A percentile compares a stretch with the other conserved stretches of the same genome.
phyloP scores from a whole-genome alignment of 2,888 invertebrate genomes.

The Lapara coniferarum region DNA sequence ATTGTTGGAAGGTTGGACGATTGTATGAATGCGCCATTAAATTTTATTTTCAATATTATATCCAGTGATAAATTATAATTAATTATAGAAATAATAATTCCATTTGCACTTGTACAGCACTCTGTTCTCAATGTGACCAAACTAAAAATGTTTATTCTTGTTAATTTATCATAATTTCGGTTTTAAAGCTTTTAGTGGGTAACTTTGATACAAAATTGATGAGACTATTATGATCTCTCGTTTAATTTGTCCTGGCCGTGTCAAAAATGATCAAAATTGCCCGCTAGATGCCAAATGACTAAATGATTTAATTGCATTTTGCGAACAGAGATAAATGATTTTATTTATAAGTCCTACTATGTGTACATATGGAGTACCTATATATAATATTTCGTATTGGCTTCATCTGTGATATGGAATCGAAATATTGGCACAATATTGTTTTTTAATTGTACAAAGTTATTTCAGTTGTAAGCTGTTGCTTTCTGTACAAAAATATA shows the following conservation, averaged over 20 bases:
- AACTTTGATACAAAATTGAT: too few relatives aligned
- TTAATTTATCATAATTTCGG: constrained; percentile 16
- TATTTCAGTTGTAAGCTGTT: constrained; percentile 6
- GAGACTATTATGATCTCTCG: too few relatives aligned
- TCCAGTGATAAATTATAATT: background rate
- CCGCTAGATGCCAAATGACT: too few relatives aligned
- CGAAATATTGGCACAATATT: constrained; percentile 57
- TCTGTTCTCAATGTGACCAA: constrained; percentile 77
- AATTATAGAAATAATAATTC: background rate
- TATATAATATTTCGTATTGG: constrained; percentile 63
- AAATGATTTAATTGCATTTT: constrained; percentile 3
- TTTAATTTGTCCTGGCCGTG: too few relatives aligned
- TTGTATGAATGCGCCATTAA: background rate
- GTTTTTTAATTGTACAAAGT: constrained; percentile 19
- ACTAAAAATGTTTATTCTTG: constrained; percentile 46
- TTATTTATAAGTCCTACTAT: constrained; percentile 26
- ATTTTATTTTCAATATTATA: constrained; percentile 1
- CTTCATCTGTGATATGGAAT: constrained; percentile 79
- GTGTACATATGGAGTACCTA: constrained; percentile 39
- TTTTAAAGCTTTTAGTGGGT: too few relatives aligned
- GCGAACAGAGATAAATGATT: constrained; percentile 2
- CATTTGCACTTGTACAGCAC: constrained; percentile 33
- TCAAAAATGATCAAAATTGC: too few relatives aligned
- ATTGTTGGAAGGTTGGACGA: background rate
- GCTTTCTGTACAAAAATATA: background rate